phyloP scores from a whole-genome alignment of 2,113 vertebrate genomes.

The Dasyprocta punctata region DNA sequence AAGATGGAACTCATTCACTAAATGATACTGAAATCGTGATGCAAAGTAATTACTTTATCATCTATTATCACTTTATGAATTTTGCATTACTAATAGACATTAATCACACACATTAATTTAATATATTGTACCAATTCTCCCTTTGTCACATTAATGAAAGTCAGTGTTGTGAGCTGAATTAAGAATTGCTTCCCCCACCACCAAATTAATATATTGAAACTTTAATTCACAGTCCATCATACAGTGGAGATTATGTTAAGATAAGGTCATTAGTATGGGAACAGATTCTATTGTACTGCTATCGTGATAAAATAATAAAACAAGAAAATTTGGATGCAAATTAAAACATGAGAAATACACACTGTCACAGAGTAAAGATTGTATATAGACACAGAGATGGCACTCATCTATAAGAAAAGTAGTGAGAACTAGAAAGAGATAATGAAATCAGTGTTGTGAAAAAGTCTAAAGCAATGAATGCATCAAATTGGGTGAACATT shows the following conservation, averaged over 20 bases:
- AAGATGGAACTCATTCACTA: not conserved
- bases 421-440: not conserved
- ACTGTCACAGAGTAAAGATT: not conserved
- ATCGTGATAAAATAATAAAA: not conserved
- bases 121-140: not conserved
- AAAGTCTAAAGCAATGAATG: not conserved
- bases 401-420: not conserved
- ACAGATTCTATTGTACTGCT: not conserved
- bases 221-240: not conserved
- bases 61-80: not conserved
- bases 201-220: not conserved
- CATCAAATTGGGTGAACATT: not conserved
- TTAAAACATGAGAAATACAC: not conserved
- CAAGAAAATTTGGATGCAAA: not conserved
- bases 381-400: too few relatives aligned
- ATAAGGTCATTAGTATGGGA: not conserved
- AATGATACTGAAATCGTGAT: not conserved
- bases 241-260: not conserved
- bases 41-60: conserved; percentile 1
- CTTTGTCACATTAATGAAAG: not conserved
- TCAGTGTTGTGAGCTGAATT: not conserved
- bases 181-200: not conserved
- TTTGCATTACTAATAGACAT: not conserved
- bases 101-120: not conserved
- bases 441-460: not conserved